Conservation (phyloP, 2,797 vertebrate genomes). For the Zenarchopterus dispar region DNA sequence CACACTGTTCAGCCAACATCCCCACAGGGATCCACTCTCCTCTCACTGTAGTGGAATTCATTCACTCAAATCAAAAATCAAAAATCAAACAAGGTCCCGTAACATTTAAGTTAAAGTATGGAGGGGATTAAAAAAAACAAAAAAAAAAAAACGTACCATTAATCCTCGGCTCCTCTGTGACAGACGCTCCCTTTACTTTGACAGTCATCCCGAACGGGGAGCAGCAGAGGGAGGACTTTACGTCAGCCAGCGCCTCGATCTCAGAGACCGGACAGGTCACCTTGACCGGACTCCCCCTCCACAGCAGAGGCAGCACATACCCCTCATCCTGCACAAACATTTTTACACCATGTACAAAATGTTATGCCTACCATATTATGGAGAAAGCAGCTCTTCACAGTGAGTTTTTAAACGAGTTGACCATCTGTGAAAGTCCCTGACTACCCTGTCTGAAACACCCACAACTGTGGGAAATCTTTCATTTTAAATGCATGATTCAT, state of each 20-base stretch:
- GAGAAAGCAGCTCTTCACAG: background rate
- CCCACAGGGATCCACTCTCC: slow-evolving; percentile 65
- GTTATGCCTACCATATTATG: background rate
- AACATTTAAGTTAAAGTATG: too few relatives aligned
- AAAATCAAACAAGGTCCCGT: background rate
- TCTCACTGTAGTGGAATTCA: slow-evolving; percentile 47
- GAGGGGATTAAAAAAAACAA: background rate
- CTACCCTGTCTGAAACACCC: background rate
- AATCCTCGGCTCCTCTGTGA: slow-evolving; percentile 37
- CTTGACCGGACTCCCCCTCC: slow-evolving; percentile 58
- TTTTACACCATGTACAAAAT: background rate
- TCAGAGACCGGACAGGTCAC: slow-evolving; percentile 62
- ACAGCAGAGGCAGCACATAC: slow-evolving; percentile 68
- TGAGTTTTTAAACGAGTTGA: slow-evolving; percentile 8
- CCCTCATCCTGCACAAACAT: slow-evolving; percentile 44
- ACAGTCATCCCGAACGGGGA: slow-evolving; percentile 44
- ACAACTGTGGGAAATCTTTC: background rate
- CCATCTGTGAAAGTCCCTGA: background rate
- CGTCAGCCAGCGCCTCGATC: background rate
- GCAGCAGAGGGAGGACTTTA: slow-evolving; percentile 63
- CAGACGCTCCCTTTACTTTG: slow-evolving; percentile 22
- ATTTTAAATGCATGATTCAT: background rate
- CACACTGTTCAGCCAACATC: slow-evolving; percentile 57
- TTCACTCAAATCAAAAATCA: too few relatives aligned
- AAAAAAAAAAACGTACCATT: slow-evolving; percentile 49